phyloP scores from a whole-genome alignment of 2,797 vertebrate species.

The Oophaga sylvatica region DNA sequence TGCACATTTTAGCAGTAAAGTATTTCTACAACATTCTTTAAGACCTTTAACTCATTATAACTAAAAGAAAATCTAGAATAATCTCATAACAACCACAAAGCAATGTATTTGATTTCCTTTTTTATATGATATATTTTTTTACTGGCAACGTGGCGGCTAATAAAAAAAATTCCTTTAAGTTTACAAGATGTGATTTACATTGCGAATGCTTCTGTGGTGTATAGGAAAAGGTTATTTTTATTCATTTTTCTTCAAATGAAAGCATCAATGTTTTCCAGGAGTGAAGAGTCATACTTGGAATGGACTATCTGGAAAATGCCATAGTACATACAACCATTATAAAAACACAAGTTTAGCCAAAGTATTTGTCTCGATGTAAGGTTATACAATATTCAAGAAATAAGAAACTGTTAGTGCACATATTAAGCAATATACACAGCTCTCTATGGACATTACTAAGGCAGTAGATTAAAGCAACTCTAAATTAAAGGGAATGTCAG shows the following conservation, averaged over 20 bases:
- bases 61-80: slow-evolving; percentile 50
- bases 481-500: background rate
- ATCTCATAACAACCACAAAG: slow-evolving; percentile 54
- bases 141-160: slow-evolving; percentile 49
- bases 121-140: slow-evolving; percentile 49
- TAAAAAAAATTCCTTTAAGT: slow-evolving; percentile 47
- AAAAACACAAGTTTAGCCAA: slow-evolving; percentile 38
- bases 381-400: slow-evolving; percentile 41
- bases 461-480: background rate
- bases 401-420: slow-evolving; percentile 6
- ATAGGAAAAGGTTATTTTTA: slow-evolving; percentile 36
- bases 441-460: background rate
- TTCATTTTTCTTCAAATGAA: slow-evolving; percentile 41
- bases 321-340: slow-evolving; percentile 40
- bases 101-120: slow-evolving; percentile 55
- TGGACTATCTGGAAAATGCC: slow-evolving; percentile 38
- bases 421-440: background rate
- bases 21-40: slow-evolving; percentile 12
- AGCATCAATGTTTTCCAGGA: slow-evolving; percentile 44
- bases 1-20: slow-evolving; percentile 27
- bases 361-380: slow-evolving; percentile 43
- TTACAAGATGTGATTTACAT: slow-evolving; percentile 46
- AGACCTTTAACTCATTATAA: slow-evolving; percentile 28
- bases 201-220: slow-evolving; percentile 47
- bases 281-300: slow-evolving; percentile 42